Conservation (phyloP, 2,113 vertebrate species). For the Oreochromis tanganicae region DNA sequence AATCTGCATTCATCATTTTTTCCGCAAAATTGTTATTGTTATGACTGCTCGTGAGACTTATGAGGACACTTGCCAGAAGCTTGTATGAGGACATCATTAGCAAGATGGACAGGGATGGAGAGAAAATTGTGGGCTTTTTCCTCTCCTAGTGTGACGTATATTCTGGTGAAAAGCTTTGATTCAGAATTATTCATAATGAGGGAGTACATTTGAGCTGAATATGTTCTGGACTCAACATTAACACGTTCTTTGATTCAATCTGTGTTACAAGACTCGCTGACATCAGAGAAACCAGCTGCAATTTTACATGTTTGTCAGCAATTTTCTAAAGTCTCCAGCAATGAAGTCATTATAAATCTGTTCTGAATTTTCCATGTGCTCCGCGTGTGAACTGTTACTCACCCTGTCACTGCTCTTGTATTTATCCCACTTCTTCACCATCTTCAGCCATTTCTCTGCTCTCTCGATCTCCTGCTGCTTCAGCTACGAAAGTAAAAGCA, state of each 20-base stretch:
- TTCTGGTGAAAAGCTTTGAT: background rate
- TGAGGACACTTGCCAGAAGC: background rate
- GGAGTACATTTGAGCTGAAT: background rate
- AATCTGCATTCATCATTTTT: background rate
- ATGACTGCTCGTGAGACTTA: background rate
- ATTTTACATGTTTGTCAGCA: background rate
- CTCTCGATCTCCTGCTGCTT: slow-evolving; percentile 85
- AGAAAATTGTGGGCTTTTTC: background rate
- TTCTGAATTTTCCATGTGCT: slow-evolving; percentile 82
- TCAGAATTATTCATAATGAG: background rate
- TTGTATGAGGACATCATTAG: background rate
- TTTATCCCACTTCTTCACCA: slow-evolving; percentile 89
- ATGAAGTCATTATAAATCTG: slow-evolving; percentile 81
- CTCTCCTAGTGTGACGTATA: background rate
- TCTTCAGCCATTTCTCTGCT: slow-evolving; percentile 90
- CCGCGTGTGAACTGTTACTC: slow-evolving; percentile 65
- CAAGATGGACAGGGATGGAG: background rate
- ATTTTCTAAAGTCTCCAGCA: background rate
- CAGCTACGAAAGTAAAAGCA: slow-evolving; percentile 65
- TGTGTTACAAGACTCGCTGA: background rate
- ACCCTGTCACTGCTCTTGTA: slow-evolving; percentile 80
- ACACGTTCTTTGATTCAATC: background rate
- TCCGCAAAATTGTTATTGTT: accelerated
- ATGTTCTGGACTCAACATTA: background rate
- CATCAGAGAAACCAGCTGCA: background rate